Evolutionary conservation across 2,113 vertebrate genomes (phyloP), one percentile per base, ranked within the genome.

Genomic region (Zingel zingel): DNA sequence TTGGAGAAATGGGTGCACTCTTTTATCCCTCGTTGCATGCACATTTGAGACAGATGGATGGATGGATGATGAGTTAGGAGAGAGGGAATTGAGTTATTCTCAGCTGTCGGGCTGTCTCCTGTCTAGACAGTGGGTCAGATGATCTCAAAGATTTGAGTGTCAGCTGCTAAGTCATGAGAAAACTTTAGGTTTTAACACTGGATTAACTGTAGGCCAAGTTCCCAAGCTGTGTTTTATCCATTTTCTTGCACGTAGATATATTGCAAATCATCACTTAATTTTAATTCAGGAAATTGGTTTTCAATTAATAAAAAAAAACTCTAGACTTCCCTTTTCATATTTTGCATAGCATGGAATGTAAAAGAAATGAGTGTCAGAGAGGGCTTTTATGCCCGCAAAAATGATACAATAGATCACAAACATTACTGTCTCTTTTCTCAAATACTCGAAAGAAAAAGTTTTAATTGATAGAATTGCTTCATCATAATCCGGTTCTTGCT

Each of bases 81-180:
- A 77, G 64, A 64, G 23, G 43, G 74, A 77, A 74, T 75, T 50
- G 74, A 82, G 78, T 77, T 89, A 85, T 85, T 89, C 70, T 87
- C 58, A 71, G 79, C 72, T 47, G 23, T 83, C 67, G 48, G 56
- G 63, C 77, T 85, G 81, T 80, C 86, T 92, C 30, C 68, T 64
- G 79, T 89, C 77, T 87, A 90, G 74, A 90, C 86, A 76, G 69
- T 25, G 62, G 74, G 85, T 89, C 89, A 82, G 81, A 82, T 82
- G 74, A 89, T 80, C 86, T 83, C 72, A 36, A 58, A 86, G 82
- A 87, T 83, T 83, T 89, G 74, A 87, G 54, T 84, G 43, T 88
- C 81, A 74, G 70, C 74, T 86, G 70, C 56, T 74, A 61, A 89
- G 67, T 74, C 75, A 23, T 68, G 45, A 75, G 43, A 79, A 83